Conservation (phyloP, 2,797 vertebrate species). For the Manis pentadactyla region DNA sequence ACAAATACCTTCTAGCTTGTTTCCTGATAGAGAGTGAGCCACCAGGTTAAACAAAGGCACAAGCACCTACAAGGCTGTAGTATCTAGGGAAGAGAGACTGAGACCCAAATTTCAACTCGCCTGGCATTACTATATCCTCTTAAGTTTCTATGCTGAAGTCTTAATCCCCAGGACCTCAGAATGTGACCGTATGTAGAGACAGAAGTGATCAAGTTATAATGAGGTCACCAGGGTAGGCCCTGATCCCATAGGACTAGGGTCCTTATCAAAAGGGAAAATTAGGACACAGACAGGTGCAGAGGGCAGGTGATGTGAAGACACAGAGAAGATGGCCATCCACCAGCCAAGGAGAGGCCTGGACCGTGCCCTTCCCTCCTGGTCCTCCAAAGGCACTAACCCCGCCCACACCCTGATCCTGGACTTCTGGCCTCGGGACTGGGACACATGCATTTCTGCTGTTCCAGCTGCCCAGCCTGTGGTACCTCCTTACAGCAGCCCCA, state of each 20-base stretch:
- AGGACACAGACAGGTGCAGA: neutral
- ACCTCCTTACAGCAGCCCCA: neutral
- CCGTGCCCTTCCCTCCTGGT: neutral
- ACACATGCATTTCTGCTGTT: neutral
- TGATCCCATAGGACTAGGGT: neutral
- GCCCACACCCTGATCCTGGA: neutral
- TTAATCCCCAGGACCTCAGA: neutral
- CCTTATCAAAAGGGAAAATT: neutral
- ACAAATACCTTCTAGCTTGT: neutral
- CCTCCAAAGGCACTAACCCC: neutral
- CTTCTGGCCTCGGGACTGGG: neutral
- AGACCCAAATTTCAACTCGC: neutral
- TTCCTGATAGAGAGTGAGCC: neutral
- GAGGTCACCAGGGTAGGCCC: neutral
- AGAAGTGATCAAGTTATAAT: slow-evolving; percentile 2
- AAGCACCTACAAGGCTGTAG: neutral
- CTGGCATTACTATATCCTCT: neutral
- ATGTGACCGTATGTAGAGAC: neutral
- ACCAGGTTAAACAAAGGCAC: neutral
- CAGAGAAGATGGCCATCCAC: neutral
- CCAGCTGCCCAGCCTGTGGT: neutral
- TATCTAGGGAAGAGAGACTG: neutral
- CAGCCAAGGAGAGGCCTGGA: neutral
- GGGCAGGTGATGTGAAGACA: neutral
- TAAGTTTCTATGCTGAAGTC: neutral